Percentiles rank a stretch among this genome's conserved stretches.
Conservation (phyloP, 2,888 invertebrate genomes). For the Melinopterus prodromus region DNA sequence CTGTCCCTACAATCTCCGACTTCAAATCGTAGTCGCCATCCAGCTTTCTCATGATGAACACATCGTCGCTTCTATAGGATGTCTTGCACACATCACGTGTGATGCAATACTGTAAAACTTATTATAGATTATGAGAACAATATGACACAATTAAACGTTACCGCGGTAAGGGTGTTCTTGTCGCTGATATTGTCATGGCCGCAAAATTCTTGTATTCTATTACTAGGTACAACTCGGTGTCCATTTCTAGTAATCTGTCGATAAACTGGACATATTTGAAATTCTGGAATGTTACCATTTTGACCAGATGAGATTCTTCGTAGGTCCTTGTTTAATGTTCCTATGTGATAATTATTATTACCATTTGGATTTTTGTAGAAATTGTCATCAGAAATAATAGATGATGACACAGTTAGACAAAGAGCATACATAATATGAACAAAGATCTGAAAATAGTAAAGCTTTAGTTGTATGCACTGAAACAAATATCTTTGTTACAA, state of each 20-base stretch:
- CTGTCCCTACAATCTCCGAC: background rate
- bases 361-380: background rate
- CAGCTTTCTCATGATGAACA: background rate
- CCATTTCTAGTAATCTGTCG: background rate
- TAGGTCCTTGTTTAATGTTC: background rate
- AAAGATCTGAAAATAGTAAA: background rate
- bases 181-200: background rate
- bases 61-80: background rate
- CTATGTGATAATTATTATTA: background rate
- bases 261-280: slow-evolving; percentile 4
- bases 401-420: background rate
- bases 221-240: background rate
- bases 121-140: background rate
- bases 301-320: background rate
- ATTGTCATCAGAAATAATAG: background rate
- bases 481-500: background rate
- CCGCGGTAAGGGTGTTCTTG: background rate
- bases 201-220: background rate
- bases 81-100: background rate
- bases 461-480: background rate
- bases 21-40: background rate
- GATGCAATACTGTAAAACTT: background rate
- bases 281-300: background rate
- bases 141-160: background rate
- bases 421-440: background rate